Conservation (phyloP, 2,797 vertebrate genomes). For the Etheostoma perlongum region DNA sequence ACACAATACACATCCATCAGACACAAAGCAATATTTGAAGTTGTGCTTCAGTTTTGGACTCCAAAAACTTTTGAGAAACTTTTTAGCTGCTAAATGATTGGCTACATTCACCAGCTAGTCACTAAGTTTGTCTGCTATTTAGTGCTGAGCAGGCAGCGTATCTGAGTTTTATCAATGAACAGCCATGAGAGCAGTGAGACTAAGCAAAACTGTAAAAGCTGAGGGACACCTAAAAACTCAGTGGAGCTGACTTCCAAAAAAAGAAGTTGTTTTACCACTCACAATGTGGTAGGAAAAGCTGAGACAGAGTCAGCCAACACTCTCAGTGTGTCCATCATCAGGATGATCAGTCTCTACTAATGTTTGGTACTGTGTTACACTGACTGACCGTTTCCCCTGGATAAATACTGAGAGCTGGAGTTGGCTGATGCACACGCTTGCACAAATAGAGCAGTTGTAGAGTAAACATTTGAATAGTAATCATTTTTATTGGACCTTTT, state of each 20-base stretch:
- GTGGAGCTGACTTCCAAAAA: neutral
- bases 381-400: constrained; percentile 67
- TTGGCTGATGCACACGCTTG: constrained; percentile 41
- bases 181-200: neutral
- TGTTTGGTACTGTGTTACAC: constrained; percentile 60
- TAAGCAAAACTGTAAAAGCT: neutral
- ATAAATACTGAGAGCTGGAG: constrained; percentile 61
- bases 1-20: too few relatives aligned
- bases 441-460: constrained; percentile 35
- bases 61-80: too few relatives aligned
- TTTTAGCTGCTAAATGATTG: neutral
- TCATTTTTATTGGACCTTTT: constrained; percentile 60
- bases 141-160: too few relatives aligned
- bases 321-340: constrained; percentile 69
- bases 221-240: neutral
- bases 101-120: neutral
- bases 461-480: constrained; percentile 67
- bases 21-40: too few relatives aligned
- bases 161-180: neutral
- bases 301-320: constrained; percentile 37
- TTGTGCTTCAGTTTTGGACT: too few relatives aligned
- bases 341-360: constrained; percentile 60
- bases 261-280: neutral
- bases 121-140: accelerated
- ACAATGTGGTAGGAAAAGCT: neutral